Conservation (phyloP, 2,888 invertebrate genomes). For the Watsonalla binaria region DNA sequence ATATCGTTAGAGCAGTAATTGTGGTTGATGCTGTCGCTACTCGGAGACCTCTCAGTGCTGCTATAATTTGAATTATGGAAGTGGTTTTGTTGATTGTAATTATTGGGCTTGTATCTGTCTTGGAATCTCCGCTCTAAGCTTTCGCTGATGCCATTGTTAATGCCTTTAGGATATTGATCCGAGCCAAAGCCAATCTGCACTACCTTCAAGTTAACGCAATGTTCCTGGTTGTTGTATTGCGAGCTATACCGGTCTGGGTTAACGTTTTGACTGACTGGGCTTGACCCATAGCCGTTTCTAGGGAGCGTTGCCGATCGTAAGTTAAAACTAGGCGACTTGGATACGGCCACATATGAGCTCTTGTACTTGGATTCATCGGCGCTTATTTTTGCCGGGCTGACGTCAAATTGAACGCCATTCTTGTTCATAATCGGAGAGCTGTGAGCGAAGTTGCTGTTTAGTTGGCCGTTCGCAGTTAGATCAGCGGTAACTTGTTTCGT, state of each 20-base stretch:
- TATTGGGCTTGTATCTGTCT: conserved; percentile 70
- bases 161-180: conserved; percentile 79
- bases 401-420: conserved; percentile 75
- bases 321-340: conserved; percentile 72
- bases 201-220: conserved; percentile 78
- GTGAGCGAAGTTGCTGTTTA: conserved; percentile 64
- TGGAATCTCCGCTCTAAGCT: conserved; percentile 72
- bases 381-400: conserved; percentile 66
- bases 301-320: conserved; percentile 85
- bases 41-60: conserved; percentile 63
- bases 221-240: conserved; percentile 74
- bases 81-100: conserved; percentile 58
- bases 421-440: conserved; percentile 78
- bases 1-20: conserved; percentile 66
- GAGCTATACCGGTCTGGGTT: conserved; percentile 74
- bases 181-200: conserved; percentile 80
- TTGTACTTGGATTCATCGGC: conserved; percentile 68
- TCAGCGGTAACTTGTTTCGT: conserved; percentile 44
- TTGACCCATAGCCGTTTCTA: conserved; percentile 80
- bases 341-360: conserved; percentile 53
- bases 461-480: conserved; percentile 43
- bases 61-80: conserved; percentile 66
- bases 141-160: conserved; percentile 65
- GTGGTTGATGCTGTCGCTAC: conserved; percentile 68
- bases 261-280: conserved; percentile 57